A percentile compares a stretch with the other conserved stretches of the same genome.
phyloP scores from a whole-genome alignment of 2,888 invertebrate genomes.

The Athrips mouffetella region DNA sequence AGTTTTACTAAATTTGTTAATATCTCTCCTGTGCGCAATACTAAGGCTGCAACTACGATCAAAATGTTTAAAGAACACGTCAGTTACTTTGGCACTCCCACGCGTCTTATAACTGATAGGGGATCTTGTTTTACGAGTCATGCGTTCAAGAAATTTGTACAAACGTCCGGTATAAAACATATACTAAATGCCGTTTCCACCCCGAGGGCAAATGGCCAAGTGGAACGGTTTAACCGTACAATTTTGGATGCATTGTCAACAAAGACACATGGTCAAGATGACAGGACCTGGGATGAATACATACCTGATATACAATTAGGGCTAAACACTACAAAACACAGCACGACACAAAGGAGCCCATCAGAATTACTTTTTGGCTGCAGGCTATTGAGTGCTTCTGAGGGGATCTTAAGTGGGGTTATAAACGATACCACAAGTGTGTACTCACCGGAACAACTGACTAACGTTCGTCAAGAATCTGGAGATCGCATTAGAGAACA shows the following conservation, averaged over 20 bases:
- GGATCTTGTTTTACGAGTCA: constrained; percentile 24
- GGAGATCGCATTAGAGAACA: constrained; percentile 3
- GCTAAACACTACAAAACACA: constrained; percentile 16
- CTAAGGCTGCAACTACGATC: constrained; percentile 22
- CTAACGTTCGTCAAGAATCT: constrained; percentile 4
- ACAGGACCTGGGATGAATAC: constrained; percentile 3
- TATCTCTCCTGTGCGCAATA: constrained; percentile 22
- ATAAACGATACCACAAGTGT: neutral
- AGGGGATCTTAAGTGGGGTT: constrained; percentile 1
- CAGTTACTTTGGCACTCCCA: constrained; percentile 24
- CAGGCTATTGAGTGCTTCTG: neutral
- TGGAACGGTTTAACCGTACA: constrained; percentile 12
- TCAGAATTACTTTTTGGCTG: constrained; percentile 16
- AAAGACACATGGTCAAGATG: constrained; percentile 6
- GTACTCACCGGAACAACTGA: neutral
- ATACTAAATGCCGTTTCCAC: constrained; percentile 18
- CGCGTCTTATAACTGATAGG: constrained; percentile 25
- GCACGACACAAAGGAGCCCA: constrained; percentile 11
- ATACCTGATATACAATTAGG: constrained; percentile 15
- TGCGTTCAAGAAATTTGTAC: constrained; percentile 14
- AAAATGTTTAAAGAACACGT: constrained; percentile 22
- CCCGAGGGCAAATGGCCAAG: constrained; percentile 13
- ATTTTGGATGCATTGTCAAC: neutral
- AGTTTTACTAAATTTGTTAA: constrained; percentile 24
- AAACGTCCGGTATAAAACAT: constrained; percentile 19